Conservation (phyloP, 2,888 invertebrate genomes). For the Oligia strigilis region DNA sequence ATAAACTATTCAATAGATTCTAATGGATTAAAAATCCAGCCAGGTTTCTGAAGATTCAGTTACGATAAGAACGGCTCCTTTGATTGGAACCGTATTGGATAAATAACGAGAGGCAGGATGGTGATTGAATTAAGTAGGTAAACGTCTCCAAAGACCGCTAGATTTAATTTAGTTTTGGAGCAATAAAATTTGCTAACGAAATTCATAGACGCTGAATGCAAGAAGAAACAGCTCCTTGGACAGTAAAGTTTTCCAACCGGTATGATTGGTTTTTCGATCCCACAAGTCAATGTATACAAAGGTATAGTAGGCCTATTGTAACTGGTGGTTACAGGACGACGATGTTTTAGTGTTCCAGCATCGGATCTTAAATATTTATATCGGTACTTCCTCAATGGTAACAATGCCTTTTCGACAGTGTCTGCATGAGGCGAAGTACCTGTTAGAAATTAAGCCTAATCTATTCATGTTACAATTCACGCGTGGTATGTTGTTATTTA, state of each 20-base stretch:
- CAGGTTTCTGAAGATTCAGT: constrained; percentile 34
- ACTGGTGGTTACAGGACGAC: not conserved
- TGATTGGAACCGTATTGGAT: constrained; percentile 39
- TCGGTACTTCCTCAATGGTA: not conserved
- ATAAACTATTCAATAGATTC: constrained; percentile 45
- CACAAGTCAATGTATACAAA: constrained; percentile 1
- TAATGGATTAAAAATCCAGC: constrained; percentile 51
- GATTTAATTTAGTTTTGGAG: constrained; percentile 33
- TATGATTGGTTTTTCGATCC: constrained; percentile 12
- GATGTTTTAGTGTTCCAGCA: not conserved
- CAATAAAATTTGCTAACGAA: constrained; percentile 21
- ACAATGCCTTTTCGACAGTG: constrained; percentile 10
- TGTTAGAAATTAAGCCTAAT: constrained; percentile 21
- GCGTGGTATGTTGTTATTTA: constrained; percentile 34
- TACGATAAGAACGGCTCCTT: constrained; percentile 19
- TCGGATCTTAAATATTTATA: constrained; percentile 15
- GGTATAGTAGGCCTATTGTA: not conserved
- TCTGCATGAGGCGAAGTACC: not conserved
- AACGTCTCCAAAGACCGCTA: constrained; percentile 31
- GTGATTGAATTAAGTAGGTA: constrained; percentile 46
- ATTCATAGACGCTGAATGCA: constrained; percentile 1
- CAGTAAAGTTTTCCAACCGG: constrained; percentile 3
- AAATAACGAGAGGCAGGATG: constrained; percentile 40
- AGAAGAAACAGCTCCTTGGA: not conserved
- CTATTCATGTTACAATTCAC: constrained; percentile 5